phyloP scores from a whole-genome alignment of 2,113 vertebrate genomes.

The Malurus alboscapulatus region DNA sequence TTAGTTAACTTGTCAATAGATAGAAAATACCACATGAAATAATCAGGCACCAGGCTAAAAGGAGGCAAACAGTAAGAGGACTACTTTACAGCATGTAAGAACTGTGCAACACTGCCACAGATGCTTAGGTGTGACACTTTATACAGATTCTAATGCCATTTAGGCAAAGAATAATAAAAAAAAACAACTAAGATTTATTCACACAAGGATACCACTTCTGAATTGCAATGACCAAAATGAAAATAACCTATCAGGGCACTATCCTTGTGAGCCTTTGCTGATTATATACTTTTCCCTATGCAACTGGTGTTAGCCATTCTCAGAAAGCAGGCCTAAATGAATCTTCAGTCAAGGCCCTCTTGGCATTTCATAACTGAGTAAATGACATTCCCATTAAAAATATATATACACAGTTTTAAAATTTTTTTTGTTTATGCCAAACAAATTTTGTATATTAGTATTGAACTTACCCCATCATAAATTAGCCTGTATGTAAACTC shows the following conservation, averaged over 20 bases:
- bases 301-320: not conserved
- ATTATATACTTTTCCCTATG: not conserved
- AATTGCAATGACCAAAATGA: not conserved
- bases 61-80: not conserved
- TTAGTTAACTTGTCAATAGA: not conserved
- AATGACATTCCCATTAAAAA: not conserved
- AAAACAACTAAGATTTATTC: not conserved
- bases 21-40: not conserved
- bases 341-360: not conserved
- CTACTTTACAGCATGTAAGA: not conserved
- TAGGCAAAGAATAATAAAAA: not conserved
- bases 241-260: not conserved
- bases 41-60: not conserved
- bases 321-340: not conserved
- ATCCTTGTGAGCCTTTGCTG: not conserved
- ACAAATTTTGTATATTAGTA: not conserved
- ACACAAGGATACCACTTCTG: not conserved
- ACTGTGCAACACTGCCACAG: not conserved
- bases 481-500: not conserved
- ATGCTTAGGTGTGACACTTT: rapidly evolving
- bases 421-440: not conserved
- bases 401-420: not conserved
- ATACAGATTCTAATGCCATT: not conserved
- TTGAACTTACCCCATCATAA: rapidly evolving
- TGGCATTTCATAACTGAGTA: not conserved